Evolutionary conservation across 2,888 invertebrate genomes (phyloP).

Genomic region (Sminthurinus aureus): DNA sequence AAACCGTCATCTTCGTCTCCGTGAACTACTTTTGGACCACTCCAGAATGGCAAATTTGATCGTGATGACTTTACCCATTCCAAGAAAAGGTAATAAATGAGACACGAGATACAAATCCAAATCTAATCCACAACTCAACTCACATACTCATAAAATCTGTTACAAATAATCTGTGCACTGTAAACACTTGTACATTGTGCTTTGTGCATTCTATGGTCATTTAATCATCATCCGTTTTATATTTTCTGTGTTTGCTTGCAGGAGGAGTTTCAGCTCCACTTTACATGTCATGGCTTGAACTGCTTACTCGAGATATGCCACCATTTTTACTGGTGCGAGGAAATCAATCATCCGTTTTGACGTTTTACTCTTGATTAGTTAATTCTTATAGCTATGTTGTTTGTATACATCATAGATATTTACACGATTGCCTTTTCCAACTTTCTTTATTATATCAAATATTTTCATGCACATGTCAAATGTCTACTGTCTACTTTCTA

Average conservation of each 20-base stretch:
- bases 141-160: too few species aligned
- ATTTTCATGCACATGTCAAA: too few species aligned
- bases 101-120: too few species aligned
- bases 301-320: constrained; percentile 85
- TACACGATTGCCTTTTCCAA: too few species aligned
- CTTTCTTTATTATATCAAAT: constrained; percentile 60
- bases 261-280: constrained; percentile 88
- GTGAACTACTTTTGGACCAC: constrained; percentile 83
- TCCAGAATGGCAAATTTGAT: constrained; percentile 85
- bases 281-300: constrained; percentile 98
- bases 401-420: too few species aligned
- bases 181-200: too few species aligned
- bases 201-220: too few species aligned
- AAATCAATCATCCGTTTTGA: constrained; percentile 87
- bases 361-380: constrained; percentile 82
- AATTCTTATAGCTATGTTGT: too few species aligned
- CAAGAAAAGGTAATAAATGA: constrained; percentile 73
- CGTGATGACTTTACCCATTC: constrained; percentile 95
- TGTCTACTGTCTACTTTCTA: too few species aligned
- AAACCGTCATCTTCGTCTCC: constrained; percentile 85
- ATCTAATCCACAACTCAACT: too few species aligned
- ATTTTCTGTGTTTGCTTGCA: background rate
- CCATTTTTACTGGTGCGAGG: constrained; percentile 87
- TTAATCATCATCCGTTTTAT: too few species aligned
- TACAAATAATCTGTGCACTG: too few species aligned